phyloP scores from a whole-genome alignment of 2,888 invertebrate species.

The Papilio demoleus region DNA sequence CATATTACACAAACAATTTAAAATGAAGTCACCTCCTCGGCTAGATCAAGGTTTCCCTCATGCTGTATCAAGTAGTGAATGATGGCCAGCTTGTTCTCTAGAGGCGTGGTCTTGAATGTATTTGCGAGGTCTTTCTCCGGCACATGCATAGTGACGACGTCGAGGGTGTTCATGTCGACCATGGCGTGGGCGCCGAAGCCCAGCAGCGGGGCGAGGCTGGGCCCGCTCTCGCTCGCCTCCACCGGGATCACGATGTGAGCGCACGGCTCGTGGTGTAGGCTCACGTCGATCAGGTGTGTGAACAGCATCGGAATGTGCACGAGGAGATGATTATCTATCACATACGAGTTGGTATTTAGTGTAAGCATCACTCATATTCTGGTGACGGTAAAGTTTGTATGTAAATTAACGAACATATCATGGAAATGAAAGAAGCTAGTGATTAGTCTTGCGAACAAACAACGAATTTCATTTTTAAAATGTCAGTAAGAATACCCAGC shows the following conservation, averaged over 20 bases:
- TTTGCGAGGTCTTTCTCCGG: slow-evolving; percentile 87
- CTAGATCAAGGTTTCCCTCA: slow-evolving; percentile 88
- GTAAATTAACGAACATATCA: too few relatives aligned
- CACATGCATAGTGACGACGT: slow-evolving; percentile 87
- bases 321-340: slow-evolving; percentile 89
- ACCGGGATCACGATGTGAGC: slow-evolving; percentile 89
- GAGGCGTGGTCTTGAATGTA: slow-evolving; percentile 86
- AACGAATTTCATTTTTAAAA: too few relatives aligned
- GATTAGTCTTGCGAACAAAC: too few relatives aligned
- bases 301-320: slow-evolving; percentile 93
- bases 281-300: slow-evolving; percentile 93
- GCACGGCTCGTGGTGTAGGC: slow-evolving; percentile 91
- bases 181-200: slow-evolving; percentile 81
- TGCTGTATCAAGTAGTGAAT: slow-evolving; percentile 93
- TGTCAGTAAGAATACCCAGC: too few relatives aligned
- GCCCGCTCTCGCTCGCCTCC: slow-evolving; percentile 80
- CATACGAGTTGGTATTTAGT: background rate
- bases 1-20: too few relatives aligned
- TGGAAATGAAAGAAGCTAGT: too few relatives aligned
- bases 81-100: slow-evolving; percentile 90
- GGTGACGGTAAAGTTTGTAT: too few relatives aligned
- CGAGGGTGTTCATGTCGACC: slow-evolving; percentile 88
- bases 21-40: slow-evolving; percentile 89
- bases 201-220: slow-evolving; percentile 87
- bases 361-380: too few relatives aligned